Conservation (phyloP, 2,113 vertebrate genomes). For the Pelusios castaneus region DNA sequence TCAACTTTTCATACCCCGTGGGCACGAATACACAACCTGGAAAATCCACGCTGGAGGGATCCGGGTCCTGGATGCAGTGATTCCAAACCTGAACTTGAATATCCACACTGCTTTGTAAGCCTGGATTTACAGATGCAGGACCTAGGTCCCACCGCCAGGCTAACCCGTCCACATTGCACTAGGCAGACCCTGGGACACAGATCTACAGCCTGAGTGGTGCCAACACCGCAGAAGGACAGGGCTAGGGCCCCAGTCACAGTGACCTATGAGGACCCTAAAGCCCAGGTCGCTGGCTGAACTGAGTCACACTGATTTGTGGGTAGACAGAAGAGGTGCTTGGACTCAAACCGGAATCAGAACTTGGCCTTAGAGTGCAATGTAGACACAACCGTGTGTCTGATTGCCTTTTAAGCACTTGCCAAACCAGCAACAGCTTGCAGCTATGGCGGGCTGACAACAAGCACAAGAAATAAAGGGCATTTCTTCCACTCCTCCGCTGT, state of each 20-base stretch:
- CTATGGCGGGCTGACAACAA: neutral
- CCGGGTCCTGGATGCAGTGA: neutral
- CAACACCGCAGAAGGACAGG: neutral
- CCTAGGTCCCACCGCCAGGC: neutral
- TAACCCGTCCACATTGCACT: neutral
- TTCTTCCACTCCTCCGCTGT: neutral
- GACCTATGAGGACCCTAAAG: neutral
- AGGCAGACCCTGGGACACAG: neutral
- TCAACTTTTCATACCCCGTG: neutral
- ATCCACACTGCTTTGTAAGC: neutral
- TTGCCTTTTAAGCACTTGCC: neutral
- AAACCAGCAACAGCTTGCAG: accelerated
- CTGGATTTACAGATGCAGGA: neutral
- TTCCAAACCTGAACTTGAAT: neutral
- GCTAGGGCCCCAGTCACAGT: neutral
- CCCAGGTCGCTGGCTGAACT: neutral
- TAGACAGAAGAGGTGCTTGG: neutral
- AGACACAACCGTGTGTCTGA: accelerated
- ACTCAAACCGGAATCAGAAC: neutral
- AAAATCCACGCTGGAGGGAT: neutral
- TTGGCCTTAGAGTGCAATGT: neutral
- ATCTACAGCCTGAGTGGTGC: neutral
- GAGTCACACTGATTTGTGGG: neutral
- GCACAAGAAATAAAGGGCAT: neutral
- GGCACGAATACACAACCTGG: neutral